Conservation (phyloP, 2,113 vertebrate genomes). For the Gracilinanus agilis region DNA sequence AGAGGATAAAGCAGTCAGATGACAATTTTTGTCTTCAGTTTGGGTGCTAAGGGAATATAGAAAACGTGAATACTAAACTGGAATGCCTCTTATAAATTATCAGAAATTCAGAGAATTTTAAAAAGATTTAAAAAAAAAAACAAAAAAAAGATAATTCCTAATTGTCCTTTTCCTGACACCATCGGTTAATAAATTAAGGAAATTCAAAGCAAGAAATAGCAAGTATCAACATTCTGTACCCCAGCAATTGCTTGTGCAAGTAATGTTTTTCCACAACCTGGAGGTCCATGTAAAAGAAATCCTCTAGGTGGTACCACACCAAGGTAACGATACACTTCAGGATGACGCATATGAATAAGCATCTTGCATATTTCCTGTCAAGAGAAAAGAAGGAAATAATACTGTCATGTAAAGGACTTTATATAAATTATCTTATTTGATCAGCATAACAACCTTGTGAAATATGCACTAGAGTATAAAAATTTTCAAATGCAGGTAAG, state of each 20-base stretch:
- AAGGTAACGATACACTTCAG: conserved; percentile 94
- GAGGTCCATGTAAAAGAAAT: conserved; percentile 96
- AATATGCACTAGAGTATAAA: neutral
- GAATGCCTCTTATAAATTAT: neutral
- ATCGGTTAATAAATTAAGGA: neutral
- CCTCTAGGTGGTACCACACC: conserved; percentile 93
- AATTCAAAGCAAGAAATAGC: conserved; percentile 26
- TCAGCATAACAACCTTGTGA: neutral
- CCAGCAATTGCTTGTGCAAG: conserved; percentile 96
- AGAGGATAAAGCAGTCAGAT: neutral
- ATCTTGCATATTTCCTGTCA: conserved; percentile 95
- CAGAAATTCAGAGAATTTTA: neutral
- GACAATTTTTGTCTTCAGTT: neutral
- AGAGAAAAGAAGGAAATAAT: neutral
- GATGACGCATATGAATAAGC: conserved; percentile 94
- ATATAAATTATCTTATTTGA: neutral
- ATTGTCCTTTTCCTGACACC: neutral
- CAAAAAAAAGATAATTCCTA: neutral
- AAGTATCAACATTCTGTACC: conserved; percentile 83
- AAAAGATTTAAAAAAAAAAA: neutral
- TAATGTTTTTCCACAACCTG: conserved; percentile 97
- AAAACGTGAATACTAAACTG: neutral
- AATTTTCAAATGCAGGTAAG: neutral
- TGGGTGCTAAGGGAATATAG: neutral
- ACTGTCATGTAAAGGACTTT: neutral